Percentiles rank a stretch among this genome's conserved stretches.
Conservation (phyloP, 1,140 invertebrate species). For the Rhynchophorus ferrugineus region DNA sequence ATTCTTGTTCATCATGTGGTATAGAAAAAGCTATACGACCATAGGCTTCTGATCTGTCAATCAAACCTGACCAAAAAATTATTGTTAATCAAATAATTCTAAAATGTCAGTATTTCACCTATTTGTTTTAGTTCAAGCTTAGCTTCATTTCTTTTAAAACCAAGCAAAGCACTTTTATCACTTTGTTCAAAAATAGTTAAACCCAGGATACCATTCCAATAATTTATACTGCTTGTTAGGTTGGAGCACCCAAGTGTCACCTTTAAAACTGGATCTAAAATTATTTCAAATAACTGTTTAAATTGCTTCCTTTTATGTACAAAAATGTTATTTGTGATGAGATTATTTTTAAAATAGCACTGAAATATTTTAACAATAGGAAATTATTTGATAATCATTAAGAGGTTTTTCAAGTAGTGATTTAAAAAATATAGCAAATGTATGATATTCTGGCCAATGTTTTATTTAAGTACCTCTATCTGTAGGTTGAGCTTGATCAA, state of each 20-base stretch:
- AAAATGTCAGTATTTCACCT: conserved; percentile 49
- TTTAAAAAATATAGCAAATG: too few relatives aligned
- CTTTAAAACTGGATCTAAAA: conserved; percentile 73
- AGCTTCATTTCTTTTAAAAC: conserved; percentile 65
- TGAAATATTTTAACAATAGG: neutral
- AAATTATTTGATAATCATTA: neutral
- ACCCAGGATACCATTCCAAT: conserved; percentile 73
- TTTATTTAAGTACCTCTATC: conserved; percentile 49
- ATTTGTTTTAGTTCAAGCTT: conserved; percentile 69
- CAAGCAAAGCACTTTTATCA: conserved; percentile 54
- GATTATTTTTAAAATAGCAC: neutral
- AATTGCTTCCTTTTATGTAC: neutral
- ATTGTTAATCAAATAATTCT: neutral
- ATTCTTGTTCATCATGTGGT: conserved; percentile 64
- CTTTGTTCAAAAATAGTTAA: conserved; percentile 62
- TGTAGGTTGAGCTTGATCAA: conserved; percentile 58
- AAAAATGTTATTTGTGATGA: neutral
- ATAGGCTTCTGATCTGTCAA: conserved; percentile 87
- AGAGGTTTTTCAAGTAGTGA: neutral
- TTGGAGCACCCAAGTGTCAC: conserved; percentile 74
- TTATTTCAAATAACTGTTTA: neutral
- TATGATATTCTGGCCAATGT: too few relatives aligned
- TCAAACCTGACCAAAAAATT: conserved; percentile 44
- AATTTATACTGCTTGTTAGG: conserved; percentile 66
- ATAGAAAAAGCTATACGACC: conserved; percentile 92